These are phyloP conservation scores for Torymus auratus DNA, from an alignment of 2,888 invertebrate genomes.

Conservation along the genomic window DNA sequence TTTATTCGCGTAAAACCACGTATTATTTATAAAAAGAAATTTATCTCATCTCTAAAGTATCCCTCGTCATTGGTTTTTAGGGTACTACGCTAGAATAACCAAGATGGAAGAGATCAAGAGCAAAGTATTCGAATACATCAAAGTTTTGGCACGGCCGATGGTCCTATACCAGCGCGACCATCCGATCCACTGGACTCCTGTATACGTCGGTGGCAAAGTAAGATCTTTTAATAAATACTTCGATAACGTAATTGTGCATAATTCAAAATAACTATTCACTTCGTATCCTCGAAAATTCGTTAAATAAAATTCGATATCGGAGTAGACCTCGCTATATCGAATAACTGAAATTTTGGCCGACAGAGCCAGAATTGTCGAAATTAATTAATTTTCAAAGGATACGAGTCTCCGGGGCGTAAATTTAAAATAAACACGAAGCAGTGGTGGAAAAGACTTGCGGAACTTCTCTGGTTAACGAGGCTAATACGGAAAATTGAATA, in stretches of 20 bases:
- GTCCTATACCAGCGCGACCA: constrained; percentile 95
- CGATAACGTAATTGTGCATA: too few relatives aligned
- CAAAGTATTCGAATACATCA: constrained; percentile 95
- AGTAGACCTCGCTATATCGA: too few relatives aligned
- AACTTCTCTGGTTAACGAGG: constrained; percentile 35
- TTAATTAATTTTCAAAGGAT: not conserved
- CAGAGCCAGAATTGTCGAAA: not conserved
- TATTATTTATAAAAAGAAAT: too few relatives aligned
- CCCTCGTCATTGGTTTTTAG: constrained; percentile 75
- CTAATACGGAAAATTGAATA: constrained; percentile 55
- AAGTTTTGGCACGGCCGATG: constrained; percentile 96
- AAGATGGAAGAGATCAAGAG: constrained; percentile 92
- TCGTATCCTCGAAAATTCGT: too few relatives aligned
- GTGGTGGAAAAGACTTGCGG: not conserved
- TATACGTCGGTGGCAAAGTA: constrained; percentile 90
- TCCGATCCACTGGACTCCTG: constrained; percentile 97
- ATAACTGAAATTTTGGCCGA: too few relatives aligned
- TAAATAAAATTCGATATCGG: too few relatives aligned
- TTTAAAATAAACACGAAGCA: constrained; percentile 18
- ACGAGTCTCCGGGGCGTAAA: not conserved
- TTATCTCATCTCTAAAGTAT: too few relatives aligned
- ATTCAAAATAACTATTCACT: too few relatives aligned
- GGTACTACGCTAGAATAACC: constrained; percentile 93
- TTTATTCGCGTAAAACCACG: too few relatives aligned
- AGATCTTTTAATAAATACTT: constrained; percentile 6